Evolutionary conservation across 2,113 vertebrate genomes (phyloP).

Genomic region (Amphiprion ocellaris): DNA sequence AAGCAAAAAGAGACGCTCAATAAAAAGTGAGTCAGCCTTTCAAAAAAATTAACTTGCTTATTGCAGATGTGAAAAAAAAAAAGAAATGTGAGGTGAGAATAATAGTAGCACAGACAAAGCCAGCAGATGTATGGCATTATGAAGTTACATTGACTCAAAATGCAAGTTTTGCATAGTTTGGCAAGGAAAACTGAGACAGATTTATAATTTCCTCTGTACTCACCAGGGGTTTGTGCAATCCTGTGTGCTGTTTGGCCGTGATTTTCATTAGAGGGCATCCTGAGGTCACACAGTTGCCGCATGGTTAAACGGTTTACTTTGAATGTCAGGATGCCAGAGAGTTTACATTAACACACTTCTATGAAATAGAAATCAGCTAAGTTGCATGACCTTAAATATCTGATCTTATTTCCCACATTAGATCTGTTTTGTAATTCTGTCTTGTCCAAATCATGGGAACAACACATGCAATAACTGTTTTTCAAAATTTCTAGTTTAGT

Average conservation of each 20-base stretch:
- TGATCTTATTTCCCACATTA: too few species aligned
- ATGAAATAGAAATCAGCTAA: neutral
- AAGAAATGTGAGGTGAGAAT: neutral
- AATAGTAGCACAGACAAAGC: neutral
- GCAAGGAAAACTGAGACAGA: neutral
- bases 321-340: neutral
- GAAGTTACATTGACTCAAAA: neutral
- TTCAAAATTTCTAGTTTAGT: neutral
- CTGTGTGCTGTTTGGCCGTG: slow-evolving; percentile 28
- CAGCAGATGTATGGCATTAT: neutral
- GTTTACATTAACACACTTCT: slow-evolving; percentile 4
- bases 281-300: slow-evolving; percentile 20
- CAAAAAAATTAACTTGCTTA: neutral
- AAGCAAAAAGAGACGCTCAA: slow-evolving; percentile 71
- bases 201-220: slow-evolving; percentile 34
- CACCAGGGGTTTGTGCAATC: slow-evolving; percentile 15
- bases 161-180: neutral
- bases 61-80: neutral
- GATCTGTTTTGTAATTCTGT: too few species aligned
- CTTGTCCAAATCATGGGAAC: too few species aligned
- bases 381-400: neutral
- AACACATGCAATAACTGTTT: too few species aligned
- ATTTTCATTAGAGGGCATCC: slow-evolving; percentile 25
- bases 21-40: slow-evolving; percentile 77
- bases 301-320: slow-evolving; percentile 59